Evolutionary conservation across 2,113 vertebrate species (phyloP), one percentile per base, ranked within the genome.

Genomic region (Nestor notabilis): DNA sequence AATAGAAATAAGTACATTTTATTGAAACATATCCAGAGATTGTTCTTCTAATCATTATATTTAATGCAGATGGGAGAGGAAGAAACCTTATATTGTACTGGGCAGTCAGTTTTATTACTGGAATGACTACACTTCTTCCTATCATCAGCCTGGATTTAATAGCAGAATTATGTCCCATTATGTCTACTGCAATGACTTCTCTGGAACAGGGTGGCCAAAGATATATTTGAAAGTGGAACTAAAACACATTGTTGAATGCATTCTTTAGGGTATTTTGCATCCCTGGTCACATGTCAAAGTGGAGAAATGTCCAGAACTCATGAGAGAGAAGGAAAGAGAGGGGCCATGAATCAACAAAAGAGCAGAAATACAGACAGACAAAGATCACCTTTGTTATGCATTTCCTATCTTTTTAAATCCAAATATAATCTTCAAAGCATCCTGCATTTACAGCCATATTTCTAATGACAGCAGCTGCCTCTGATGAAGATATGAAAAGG

Each of bases 91-190:
- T 82, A 66, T 87, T 77, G 83, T 65, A 94, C 78, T 94, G 94
- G 96, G 65, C 80, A 93, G 77, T 75, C 91, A 91, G 77, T 93
- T 97, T 95, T 97, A 89, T 95, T 92, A 87, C 83, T 95, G 92
- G 93, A 92, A 96, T 95, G 86, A 69, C 89, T 89, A 43, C 56
- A 72, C 80, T 91, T 89, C 92, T 95, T 95, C 81, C 89, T 85
- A 46, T 76, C 86, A 78, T 78, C 94, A 91, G 80, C 79, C 69
- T 58, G 63, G 56, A 25, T 87, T 89, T 95, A 94, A 91, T 39
- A 55, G 70, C 70, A 94, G 92, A 91, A 80, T 92, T 94, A 97
- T 72, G 53, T 83, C 74, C 77, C 83, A 82, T 96, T 92, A 92
- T 39, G 58, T 65, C 93, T 89, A 63, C 52, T 84, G 89, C 91